A percentile compares a stretch with the other conserved stretches of the same genome.
Evolutionary conservation across 2,888 invertebrate genomes (phyloP).

Genomic region (Heliconius cydno): DNA sequence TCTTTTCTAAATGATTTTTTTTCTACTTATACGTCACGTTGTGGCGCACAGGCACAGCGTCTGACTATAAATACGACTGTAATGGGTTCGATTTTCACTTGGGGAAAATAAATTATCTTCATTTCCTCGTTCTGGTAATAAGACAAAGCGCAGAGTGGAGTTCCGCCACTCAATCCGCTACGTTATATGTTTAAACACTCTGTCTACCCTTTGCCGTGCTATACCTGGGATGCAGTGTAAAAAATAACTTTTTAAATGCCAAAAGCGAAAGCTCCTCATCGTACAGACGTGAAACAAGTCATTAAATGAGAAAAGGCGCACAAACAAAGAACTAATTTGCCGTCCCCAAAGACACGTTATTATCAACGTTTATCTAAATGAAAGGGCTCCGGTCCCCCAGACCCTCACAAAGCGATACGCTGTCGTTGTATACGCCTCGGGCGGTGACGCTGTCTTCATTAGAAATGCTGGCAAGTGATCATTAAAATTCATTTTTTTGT

Average conservation of each 20-base stretch:
- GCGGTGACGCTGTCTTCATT: constrained; percentile 65
- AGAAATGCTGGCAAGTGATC: constrained; percentile 66
- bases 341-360: constrained; percentile 45
- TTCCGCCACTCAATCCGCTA: too few species aligned
- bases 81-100: too few species aligned
- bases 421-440: constrained; percentile 43
- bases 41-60: too few species aligned
- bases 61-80: too few species aligned
- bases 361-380: constrained; percentile 42
- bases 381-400: constrained; percentile 41
- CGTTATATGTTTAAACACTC: too few species aligned
- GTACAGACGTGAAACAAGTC: not conserved
- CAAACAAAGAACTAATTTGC: constrained; percentile 45
- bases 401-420: constrained; percentile 44
- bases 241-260: not conserved
- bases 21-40: too few species aligned
- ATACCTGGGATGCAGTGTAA: not conserved
- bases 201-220: not conserved
- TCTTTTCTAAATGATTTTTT: too few species aligned
- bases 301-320: constrained; percentile 28
- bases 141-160: too few species aligned
- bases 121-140: too few species aligned
- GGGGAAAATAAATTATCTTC: too few species aligned
- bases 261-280: not conserved
- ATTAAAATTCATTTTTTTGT: constrained; percentile 76